Conservation (phyloP, 2,888 invertebrate genomes). For the Myopa testacea region DNA sequence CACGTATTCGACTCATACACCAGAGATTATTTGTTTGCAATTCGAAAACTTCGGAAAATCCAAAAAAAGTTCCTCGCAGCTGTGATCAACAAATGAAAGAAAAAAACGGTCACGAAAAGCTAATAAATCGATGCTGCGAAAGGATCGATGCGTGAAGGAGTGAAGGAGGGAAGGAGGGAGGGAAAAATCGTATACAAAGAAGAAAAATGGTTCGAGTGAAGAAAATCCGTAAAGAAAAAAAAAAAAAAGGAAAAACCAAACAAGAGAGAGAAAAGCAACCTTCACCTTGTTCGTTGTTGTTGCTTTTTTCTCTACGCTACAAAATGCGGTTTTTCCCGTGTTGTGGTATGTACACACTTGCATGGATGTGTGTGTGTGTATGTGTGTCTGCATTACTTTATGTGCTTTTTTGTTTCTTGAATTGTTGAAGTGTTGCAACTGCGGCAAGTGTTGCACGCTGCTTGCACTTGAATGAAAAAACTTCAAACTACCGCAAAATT, state of each 20-base stretch:
- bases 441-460: conserved; percentile 4
- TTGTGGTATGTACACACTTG: neutral
- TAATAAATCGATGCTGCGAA: too few relatives aligned
- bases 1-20: too few relatives aligned
- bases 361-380: neutral
- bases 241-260: neutral
- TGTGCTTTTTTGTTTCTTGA: neutral
- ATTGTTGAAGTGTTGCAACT: neutral
- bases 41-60: too few relatives aligned
- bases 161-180: too few relatives aligned
- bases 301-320: neutral
- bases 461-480: neutral
- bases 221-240: neutral
- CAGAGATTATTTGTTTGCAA: too few relatives aligned
- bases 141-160: too few relatives aligned
- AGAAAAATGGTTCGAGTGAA: too few relatives aligned
- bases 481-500: neutral
- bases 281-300: neutral
- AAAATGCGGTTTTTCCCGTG: neutral
- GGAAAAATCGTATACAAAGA: too few relatives aligned
- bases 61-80: too few relatives aligned
- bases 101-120: too few relatives aligned
- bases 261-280: neutral
- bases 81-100: too few relatives aligned
- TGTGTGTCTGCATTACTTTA: neutral